Conservation (phyloP, 2,888 invertebrate species). For the Masnerella sp. region DNA sequence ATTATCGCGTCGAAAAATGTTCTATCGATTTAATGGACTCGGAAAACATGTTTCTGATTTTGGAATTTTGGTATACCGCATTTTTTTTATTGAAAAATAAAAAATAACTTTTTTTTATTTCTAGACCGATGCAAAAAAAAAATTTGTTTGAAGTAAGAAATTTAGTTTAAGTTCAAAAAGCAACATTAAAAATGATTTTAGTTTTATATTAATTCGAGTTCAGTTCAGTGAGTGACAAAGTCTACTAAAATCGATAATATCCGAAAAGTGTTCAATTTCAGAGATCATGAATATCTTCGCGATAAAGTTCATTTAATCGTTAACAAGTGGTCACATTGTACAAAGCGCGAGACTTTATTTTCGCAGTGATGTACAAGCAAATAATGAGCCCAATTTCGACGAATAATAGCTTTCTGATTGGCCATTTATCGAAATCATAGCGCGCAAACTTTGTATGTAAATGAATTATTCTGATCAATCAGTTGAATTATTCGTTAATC, state of each 20-base stretch:
- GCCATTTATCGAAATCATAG: constrained; percentile 25
- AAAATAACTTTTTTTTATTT: too few species aligned
- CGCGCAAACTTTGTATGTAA: constrained; percentile 1
- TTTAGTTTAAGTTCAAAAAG: too few species aligned
- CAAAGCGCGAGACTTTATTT: neutral
- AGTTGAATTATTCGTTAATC: constrained; percentile 22
- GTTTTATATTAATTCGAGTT: too few species aligned
- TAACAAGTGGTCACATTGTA: constrained; percentile 9
- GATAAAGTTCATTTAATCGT: neutral
- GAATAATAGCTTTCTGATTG: constrained; percentile 38
- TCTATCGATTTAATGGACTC: neutral
- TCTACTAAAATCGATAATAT: neutral
- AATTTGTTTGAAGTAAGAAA: too few species aligned
- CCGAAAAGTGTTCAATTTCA: neutral
- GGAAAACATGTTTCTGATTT: neutral
- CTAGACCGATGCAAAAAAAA: too few species aligned
- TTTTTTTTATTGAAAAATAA: too few species aligned
- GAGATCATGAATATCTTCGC: too few species aligned
- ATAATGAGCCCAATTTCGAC: constrained; percentile 24
- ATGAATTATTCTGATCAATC: constrained; percentile 23
- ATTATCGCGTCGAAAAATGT: too few species aligned
- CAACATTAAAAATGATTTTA: too few species aligned
- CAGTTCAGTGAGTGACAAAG: too few species aligned
- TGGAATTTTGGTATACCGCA: neutral
- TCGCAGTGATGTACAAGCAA: constrained; percentile 4